Base-by-base conservation (phyloP, 2,113 vertebrate genomes). In the Melanerpes formicivorus region DNA sequence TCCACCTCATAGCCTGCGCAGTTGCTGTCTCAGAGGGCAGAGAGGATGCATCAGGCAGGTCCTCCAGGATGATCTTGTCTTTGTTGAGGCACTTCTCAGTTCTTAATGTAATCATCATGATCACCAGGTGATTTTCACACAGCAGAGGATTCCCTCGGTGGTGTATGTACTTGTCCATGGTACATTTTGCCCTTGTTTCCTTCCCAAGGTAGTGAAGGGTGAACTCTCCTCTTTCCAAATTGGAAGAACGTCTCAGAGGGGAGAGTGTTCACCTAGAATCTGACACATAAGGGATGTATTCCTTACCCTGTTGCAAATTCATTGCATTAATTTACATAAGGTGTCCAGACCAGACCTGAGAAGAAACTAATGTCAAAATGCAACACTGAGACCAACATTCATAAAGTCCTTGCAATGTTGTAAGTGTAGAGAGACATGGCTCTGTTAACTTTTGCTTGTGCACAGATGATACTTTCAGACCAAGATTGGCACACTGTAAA, bases 401-500 rank as follows among this genome's bases (percentile, higher is more conserved):
- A 16, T 5, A 10, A 76, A 40, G 10, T n/a, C 37, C 18, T 60
- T 56, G 16, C 10, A 65, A 63, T 69, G n/a, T 37, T 80, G 44
- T 52, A 64, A 81, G 18, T 16, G 54, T 23, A 76, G 26, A 54
- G 21, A 80, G 15, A 66, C 6, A 5, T 5, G 21, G 6, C 29
- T 34, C 64, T 60, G 42, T 27, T 67, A 13, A 22, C 2, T 69
- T 85, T 22, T 83, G 5, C 23, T 22, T 72, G 12, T 64, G 40
- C 10, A 2, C 10, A 32, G 8, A 15, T 54, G 54, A 25, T 79
- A 58, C 72, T 80, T 44, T 78, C 42, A 62, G 65, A 65, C 0
- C 2, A 30, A 29, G 48, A 54, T 0, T 12, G 9, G 18, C 0
- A 0, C 15, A 5, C 37, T 84, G 62, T 75, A 84, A 60, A 10